phyloP scores from a whole-genome alignment of 2,797 vertebrate species.

The Sebastes iracundus region DNA sequence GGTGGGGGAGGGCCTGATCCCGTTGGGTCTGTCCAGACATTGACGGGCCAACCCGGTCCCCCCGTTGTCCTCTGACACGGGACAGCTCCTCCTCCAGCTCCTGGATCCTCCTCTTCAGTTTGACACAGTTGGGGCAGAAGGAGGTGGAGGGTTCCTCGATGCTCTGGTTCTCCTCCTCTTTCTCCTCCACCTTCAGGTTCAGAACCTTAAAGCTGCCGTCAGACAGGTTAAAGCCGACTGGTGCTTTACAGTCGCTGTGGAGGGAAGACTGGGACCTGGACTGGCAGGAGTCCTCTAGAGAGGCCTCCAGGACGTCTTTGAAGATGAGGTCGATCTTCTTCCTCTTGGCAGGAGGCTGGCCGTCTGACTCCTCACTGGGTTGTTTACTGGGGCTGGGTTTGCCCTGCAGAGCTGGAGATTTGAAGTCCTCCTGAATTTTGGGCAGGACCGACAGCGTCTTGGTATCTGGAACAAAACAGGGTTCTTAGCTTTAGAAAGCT shows the following conservation, averaged over 20 bases:
- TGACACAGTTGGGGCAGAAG: slow-evolving; percentile 95
- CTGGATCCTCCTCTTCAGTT: slow-evolving; percentile 90
- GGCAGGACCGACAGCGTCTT: slow-evolving; percentile 59
- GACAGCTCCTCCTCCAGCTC: slow-evolving; percentile 94
- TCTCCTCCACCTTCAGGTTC: slow-evolving; percentile 87
- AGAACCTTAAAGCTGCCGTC: slow-evolving; percentile 75
- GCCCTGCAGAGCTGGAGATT: slow-evolving; percentile 79
- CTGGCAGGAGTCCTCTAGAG: slow-evolving; percentile 85
- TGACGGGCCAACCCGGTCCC: slow-evolving; percentile 60
- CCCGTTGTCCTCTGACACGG: slow-evolving; percentile 86
- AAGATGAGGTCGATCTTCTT: slow-evolving; percentile 97
- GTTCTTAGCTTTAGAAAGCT: neutral
- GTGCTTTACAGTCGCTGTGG: slow-evolving; percentile 80
- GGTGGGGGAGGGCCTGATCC: slow-evolving; percentile 74
- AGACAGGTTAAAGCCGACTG: slow-evolving; percentile 58
- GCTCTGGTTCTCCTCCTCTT: slow-evolving; percentile 78
- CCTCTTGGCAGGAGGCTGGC: slow-evolving; percentile 89
- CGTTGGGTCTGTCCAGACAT: slow-evolving; percentile 8
- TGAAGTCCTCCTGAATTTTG: slow-evolving; percentile 42
- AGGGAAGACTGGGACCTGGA: slow-evolving; percentile 75
- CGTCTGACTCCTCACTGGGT: slow-evolving; percentile 84
- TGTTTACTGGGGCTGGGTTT: slow-evolving; percentile 85
- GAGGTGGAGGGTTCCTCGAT: slow-evolving; percentile 89
- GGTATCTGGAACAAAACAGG: slow-evolving; percentile 47
- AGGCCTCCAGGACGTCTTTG: slow-evolving; percentile 93